Percentiles rank a stretch among this genome's conserved stretches.
These are phyloP conservation scores for Pseudomugil gertrudae DNA, from an alignment of 2,797 vertebrate genomes.

Conservation along the genomic window DNA sequence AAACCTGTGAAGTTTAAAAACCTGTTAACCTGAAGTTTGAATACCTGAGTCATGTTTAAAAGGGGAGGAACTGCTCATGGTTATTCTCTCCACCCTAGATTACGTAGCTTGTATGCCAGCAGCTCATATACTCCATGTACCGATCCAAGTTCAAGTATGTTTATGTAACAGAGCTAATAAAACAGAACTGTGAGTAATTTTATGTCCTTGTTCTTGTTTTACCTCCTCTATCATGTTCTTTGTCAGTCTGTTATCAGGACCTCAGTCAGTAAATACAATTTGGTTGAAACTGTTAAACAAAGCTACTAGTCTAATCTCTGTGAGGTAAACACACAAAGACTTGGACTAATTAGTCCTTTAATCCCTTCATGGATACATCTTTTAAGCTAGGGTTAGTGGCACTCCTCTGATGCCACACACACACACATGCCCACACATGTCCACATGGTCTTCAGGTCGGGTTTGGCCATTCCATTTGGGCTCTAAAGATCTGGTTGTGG, in stretches of 20 bases:
- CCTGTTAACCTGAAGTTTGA: too few species aligned
- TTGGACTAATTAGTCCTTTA: constrained; percentile 74
- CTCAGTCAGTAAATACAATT: constrained; percentile 71
- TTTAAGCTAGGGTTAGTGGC: constrained; percentile 44
- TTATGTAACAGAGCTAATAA: constrained; percentile 35
- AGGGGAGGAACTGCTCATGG: constrained; percentile 18
- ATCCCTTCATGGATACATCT: constrained; percentile 60
- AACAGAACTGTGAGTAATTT: constrained; percentile 41
- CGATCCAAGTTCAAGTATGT: constrained; percentile 6
- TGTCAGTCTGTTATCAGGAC: constrained; percentile 59
- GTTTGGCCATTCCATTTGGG: constrained; percentile 59
- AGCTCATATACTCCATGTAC: constrained; percentile 11
- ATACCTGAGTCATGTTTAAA: background rate
- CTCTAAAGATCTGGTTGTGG: constrained; percentile 76
- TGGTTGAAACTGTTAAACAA: constrained; percentile 69
- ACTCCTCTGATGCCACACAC: constrained; percentile 43
- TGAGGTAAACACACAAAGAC: constrained; percentile 67
- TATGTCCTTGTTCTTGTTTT: constrained; percentile 45
- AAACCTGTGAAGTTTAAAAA: background rate
- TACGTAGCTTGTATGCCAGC: constrained; percentile 24
- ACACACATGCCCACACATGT: constrained; percentile 5
- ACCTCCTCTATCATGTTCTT: constrained; percentile 50
- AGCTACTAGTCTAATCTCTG: constrained; percentile 66
- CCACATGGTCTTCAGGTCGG: constrained; percentile 21
- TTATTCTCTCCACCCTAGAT: background rate